These are phyloP conservation scores for Actinia tenebrosa DNA, from an alignment of 64 coral and sea anemone species.

Conservation along the genomic window DNA sequence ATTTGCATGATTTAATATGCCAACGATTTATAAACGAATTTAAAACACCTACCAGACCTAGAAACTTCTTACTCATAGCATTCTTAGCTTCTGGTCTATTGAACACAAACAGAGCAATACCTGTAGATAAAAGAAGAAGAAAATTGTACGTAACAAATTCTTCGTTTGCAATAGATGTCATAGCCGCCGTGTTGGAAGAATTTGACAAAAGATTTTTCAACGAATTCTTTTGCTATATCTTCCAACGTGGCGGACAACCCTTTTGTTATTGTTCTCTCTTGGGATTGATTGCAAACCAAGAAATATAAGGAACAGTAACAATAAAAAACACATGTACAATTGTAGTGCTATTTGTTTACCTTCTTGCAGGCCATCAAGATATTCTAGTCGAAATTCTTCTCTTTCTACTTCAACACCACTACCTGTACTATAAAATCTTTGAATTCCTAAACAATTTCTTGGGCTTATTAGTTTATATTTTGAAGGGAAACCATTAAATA, in stretches of 20 bases:
- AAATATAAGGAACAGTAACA: no score
- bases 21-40: background rate
- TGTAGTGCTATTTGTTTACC: background rate
- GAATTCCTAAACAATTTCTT: background rate
- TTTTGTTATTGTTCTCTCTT: no score
- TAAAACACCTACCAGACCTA: conserved; percentile 53
- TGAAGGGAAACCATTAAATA: background rate
- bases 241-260: no score
- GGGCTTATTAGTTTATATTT: background rate
- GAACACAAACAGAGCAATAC: conserved; percentile 86
- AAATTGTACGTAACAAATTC: background rate
- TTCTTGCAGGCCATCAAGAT: conserved; percentile 47
- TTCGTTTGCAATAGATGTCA: no score
- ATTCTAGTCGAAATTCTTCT: conserved; percentile 60
- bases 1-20: no score
- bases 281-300: no score
- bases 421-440: background rate
- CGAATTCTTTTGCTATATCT: no score
- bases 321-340: background rate
- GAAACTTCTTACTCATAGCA: conserved; percentile 83
- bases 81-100: conserved; percentile 91
- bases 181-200: no score
- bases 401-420: background rate
- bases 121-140: conserved; percentile 19
- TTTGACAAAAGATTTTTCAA: no score